These are phyloP conservation scores for Solea solea DNA, from an alignment of 2,113 vertebrate species.

Conservation along the genomic window DNA sequence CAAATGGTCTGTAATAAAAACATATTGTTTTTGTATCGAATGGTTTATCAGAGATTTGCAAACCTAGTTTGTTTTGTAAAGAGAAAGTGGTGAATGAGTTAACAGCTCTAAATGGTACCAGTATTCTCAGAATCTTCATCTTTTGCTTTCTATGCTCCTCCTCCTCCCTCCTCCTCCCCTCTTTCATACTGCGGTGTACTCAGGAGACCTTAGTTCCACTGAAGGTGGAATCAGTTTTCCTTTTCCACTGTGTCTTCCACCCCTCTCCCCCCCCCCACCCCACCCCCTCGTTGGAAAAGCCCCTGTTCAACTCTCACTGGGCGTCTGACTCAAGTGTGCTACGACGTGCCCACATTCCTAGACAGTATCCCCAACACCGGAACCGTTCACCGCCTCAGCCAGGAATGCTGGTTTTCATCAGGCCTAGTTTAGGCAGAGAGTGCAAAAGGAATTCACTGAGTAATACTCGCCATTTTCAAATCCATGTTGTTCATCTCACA, in stretches of 20 bases:
- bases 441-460: conserved; percentile 50
- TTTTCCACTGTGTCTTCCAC: conserved; percentile 50
- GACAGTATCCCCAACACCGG: conserved; percentile 72
- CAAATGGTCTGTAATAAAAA: too few species aligned
- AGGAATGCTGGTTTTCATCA: conserved; percentile 72
- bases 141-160: conserved; percentile 35
- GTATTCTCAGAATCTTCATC: conserved; percentile 46
- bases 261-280: background rate
- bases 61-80: background rate
- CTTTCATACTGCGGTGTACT: conserved; percentile 34
- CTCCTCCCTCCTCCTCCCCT: conserved; percentile 8
- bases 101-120: conserved; percentile 42
- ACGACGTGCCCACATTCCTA: conserved; percentile 66
- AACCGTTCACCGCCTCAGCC: conserved; percentile 59
- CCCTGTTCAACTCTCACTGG: conserved; percentile 39
- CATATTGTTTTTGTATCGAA: too few species aligned
- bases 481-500: conserved; percentile 40
- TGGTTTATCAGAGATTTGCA: too few species aligned
- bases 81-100: conserved; percentile 12
- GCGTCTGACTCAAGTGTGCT: conserved; percentile 47
- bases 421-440: conserved; percentile 51
- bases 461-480: conserved; percentile 44
- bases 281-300: conserved; percentile 52
- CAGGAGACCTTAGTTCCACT: conserved; percentile 59
- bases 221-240: conserved; percentile 64